Percentiles rank a stretch among this genome's conserved stretches.
Conservation (phyloP, 1,140 invertebrate species). For the Phenacoccus solenopsis region DNA sequence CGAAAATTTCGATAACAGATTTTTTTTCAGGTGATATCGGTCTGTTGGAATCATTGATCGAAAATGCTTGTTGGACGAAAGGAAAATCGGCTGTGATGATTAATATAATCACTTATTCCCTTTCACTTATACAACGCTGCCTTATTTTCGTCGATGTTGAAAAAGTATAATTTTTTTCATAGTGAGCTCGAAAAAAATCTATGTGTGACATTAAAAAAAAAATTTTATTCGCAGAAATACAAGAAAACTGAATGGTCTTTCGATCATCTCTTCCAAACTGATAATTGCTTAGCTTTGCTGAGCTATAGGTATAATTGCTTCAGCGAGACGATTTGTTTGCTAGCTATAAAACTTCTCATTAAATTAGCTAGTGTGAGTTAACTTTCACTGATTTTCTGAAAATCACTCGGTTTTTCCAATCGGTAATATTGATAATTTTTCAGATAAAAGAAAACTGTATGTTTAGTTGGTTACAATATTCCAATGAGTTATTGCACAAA, state of each 20-base stretch:
- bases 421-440: background rate
- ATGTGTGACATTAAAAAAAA: background rate
- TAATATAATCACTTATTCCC: background rate
- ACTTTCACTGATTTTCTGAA: background rate
- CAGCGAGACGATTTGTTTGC: background rate
- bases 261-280: slow-evolving; percentile 4
- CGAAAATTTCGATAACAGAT: background rate
- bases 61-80: slow-evolving; percentile 7
- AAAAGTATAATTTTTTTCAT: slow-evolving; percentile 3
- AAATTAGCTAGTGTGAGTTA: background rate
- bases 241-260: background rate
- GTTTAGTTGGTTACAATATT: slow-evolving; percentile 7
- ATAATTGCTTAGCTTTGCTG: background rate
- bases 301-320: slow-evolving; percentile 3
- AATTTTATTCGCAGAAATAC: background rate
- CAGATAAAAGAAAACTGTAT: slow-evolving; percentile 10
- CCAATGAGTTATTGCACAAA: background rate
- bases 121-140: background rate
- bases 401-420: no score
- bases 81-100: background rate
- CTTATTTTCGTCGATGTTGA: slow-evolving; percentile 5
- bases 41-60: background rate
- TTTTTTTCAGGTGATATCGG: background rate
- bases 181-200: no score
- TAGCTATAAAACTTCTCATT: slow-evolving; percentile 1